phyloP scores from a whole-genome alignment of 2,888 invertebrate species.

The Aromia moschata region DNA sequence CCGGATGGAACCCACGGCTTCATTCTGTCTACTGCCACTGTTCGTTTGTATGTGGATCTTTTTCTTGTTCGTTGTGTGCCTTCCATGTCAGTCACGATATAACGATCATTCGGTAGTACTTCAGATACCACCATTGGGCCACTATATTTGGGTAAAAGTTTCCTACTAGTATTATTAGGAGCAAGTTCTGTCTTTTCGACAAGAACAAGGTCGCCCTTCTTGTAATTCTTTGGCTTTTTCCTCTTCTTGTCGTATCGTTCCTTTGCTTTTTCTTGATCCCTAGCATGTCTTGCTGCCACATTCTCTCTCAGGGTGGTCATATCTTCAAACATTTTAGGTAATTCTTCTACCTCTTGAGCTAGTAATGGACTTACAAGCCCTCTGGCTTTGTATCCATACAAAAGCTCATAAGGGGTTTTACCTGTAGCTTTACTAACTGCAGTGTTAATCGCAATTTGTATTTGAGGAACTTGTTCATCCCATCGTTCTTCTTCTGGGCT shows the following conservation, averaged over 20 bases:
- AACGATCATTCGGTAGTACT: background rate
- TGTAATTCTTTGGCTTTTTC: background rate
- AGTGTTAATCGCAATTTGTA: no score
- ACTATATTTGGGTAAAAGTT: slow-evolving; percentile 28
- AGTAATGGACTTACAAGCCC: no score
- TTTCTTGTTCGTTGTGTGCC: no score
- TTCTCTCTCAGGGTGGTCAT: no score
- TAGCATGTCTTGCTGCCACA: no score
- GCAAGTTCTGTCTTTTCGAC: slow-evolving; percentile 29
- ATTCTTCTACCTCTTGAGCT: no score
- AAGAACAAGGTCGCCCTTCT: slow-evolving; percentile 32
- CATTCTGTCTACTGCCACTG: slow-evolving; percentile 8
- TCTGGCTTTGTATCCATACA: background rate
- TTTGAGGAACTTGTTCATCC: slow-evolving; percentile 50
- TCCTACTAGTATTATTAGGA: slow-evolving; percentile 29
- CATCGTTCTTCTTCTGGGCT: no score
- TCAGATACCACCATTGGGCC: slow-evolving; percentile 21
- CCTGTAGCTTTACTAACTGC: no score
- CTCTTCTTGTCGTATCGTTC: slow-evolving; percentile 24
- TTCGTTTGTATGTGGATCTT: background rate
- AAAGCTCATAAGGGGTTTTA: no score
- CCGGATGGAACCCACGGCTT: slow-evolving; percentile 14
- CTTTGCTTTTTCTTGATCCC: slow-evolving; percentile 32
- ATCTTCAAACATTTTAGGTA: no score
- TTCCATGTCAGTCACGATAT: background rate